Conservation (phyloP, 2,797 vertebrate genomes). For the Glossophaga mutica region DNA sequence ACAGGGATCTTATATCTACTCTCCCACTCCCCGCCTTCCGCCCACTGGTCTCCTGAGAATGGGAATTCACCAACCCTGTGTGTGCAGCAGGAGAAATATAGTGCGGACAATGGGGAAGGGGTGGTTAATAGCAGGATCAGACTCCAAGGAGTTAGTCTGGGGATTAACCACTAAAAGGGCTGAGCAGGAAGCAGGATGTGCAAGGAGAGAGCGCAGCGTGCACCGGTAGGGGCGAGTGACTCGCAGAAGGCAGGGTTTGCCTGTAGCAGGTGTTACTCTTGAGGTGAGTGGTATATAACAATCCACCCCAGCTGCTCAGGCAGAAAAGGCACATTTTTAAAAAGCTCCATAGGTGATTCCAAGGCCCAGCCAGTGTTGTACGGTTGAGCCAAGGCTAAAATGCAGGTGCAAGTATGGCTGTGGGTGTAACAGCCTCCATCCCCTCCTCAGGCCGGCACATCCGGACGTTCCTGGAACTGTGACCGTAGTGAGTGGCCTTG, state of each 20-base stretch:
- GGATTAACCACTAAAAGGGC: not conserved
- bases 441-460: not conserved
- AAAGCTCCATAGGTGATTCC: not conserved
- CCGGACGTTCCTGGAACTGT: not conserved
- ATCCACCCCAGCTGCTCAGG: not conserved
- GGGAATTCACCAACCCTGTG: not conserved
- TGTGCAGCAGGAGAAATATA: not conserved
- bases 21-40: no score
- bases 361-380: not conserved
- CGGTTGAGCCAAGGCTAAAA: not conserved
- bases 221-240: not conserved
- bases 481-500: not conserved
- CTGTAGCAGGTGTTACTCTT: rapidly evolving
- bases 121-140: not conserved
- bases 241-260: not conserved
- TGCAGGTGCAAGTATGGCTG: not conserved
- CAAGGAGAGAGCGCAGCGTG: rapidly evolving
- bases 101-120: not conserved
- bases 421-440: rapidly evolving
- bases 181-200: not conserved
- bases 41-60: not conserved
- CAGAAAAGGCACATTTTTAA: not conserved
- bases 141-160: not conserved
- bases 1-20: not conserved
- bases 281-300: not conserved